phyloP scores from a whole-genome alignment of 2,113 vertebrate species.

The Ptychochromis oligacanthus region DNA sequence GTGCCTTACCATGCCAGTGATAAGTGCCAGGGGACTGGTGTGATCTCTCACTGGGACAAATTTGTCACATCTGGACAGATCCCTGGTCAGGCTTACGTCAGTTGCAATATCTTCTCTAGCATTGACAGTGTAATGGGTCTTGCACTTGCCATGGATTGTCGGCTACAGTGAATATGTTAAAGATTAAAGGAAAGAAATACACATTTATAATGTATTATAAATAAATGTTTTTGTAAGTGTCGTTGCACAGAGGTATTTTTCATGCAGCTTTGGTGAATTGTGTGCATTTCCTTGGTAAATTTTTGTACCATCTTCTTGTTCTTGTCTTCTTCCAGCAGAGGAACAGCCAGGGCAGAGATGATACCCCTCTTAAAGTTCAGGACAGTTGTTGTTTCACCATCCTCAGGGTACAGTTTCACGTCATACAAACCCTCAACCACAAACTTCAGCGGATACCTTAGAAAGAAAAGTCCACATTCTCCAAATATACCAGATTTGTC shows the following conservation, averaged over 20 bases:
- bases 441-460: conserved; percentile 88
- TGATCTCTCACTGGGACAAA: conserved; percentile 84
- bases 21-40: conserved; percentile 89
- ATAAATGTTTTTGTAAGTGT: not conserved
- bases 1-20: conserved; percentile 86
- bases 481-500: not conserved
- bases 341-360: conserved; percentile 89
- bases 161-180: conserved; percentile 75
- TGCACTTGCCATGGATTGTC: conserved; percentile 89
- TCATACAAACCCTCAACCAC: conserved; percentile 79
- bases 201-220: not conserved
- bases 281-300: not conserved
- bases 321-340: conserved; percentile 80
- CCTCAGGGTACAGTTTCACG: conserved; percentile 87
- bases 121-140: conserved; percentile 81
- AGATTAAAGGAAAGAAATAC: not conserved
- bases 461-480: not conserved
- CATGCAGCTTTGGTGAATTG: not conserved
- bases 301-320: conserved; percentile 75
- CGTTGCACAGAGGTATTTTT: not conserved
- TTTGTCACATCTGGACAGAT: conserved; percentile 85
- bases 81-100: conserved; percentile 84
- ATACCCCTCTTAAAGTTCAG: conserved; percentile 97
- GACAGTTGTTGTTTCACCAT: conserved; percentile 85
- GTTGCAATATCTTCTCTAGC: conserved; percentile 81